These are phyloP conservation scores for Triops cancriformis DNA, from an alignment of 1,140 invertebrate species.

Conservation along the genomic window DNA sequence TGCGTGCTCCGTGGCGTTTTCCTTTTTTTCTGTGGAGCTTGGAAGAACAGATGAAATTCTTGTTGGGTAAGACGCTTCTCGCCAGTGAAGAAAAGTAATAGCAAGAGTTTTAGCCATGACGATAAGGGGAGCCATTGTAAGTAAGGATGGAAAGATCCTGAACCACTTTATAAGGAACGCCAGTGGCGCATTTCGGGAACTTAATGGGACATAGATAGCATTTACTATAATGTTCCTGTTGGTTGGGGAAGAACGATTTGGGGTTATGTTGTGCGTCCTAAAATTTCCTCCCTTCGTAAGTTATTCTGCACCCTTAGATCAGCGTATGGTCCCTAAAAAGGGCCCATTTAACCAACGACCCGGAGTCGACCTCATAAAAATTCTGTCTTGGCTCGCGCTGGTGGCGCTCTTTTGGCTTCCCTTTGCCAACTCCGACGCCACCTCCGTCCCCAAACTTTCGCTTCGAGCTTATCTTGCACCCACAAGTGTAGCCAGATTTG, in stretches of 20 bases:
- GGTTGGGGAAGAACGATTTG: slow-evolving; percentile 1
- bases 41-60: neutral
- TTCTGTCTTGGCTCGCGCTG: neutral
- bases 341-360: slow-evolving; percentile 2
- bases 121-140: neutral
- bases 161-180: neutral
- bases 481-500: neutral
- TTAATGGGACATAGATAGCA: slow-evolving; percentile 10
- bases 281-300: neutral
- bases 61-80: neutral
- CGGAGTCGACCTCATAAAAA: slow-evolving; percentile 9
- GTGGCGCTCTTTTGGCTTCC: neutral
- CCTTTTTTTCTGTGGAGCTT: neutral
- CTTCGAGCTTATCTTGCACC: neutral
- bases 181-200: slow-evolving; percentile 12
- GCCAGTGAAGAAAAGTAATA: slow-evolving; percentile 1
- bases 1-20: neutral
- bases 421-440: neutral
- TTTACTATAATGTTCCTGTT: slow-evolving; percentile 6
- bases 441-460: neutral
- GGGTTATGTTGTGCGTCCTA: slow-evolving; percentile 9
- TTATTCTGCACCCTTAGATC: slow-evolving; percentile 10
- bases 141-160: neutral
- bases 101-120: neutral
- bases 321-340: slow-evolving; percentile 10